These are phyloP conservation scores for Caenorhabditis wallacei DNA, from an alignment of 2,888 invertebrate species.

Conservation along the genomic window DNA sequence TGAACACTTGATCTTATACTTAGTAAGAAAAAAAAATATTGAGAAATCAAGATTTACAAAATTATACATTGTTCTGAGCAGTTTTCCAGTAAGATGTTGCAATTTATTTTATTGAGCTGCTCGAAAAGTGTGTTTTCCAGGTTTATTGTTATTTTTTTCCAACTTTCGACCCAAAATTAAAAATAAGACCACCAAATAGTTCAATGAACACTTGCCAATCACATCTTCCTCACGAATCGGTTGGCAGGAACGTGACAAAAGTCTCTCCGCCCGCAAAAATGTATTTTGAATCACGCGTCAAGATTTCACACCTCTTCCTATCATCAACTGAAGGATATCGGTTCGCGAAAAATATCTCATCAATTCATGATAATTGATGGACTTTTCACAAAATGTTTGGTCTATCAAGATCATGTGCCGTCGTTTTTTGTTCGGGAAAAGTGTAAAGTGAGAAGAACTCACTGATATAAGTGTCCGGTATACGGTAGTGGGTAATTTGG, in stretches of 20 bases:
- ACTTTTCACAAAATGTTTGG: conserved; percentile 31
- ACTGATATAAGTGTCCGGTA: conserved; percentile 52
- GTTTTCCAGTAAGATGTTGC: no score
- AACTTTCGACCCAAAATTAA: neutral
- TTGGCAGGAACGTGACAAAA: conserved; percentile 46
- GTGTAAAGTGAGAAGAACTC: conserved; percentile 28
- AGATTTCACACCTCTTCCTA: conserved; percentile 19
- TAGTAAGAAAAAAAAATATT: no score
- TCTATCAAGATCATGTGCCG: conserved; percentile 7
- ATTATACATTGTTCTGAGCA: no score
- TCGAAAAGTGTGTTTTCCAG: neutral
- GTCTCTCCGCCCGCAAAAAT: conserved; percentile 1
- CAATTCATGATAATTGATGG: conserved; percentile 50
- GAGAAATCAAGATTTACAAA: no score
- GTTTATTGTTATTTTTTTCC: neutral
- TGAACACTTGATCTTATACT: no score
- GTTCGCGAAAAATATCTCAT: conserved; percentile 45
- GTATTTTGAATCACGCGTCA: conserved; percentile 33
- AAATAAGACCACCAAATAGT: neutral
- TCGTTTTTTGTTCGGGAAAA: neutral
- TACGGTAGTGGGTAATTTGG: conserved; percentile 51
- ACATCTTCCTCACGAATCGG: neutral
- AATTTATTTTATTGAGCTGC: no score
- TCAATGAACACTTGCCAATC: conserved; percentile 2
- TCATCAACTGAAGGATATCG: conserved; percentile 26